Base-by-base conservation (phyloP, 2,113 vertebrate species). In the Urocitellus parryii region DNA sequence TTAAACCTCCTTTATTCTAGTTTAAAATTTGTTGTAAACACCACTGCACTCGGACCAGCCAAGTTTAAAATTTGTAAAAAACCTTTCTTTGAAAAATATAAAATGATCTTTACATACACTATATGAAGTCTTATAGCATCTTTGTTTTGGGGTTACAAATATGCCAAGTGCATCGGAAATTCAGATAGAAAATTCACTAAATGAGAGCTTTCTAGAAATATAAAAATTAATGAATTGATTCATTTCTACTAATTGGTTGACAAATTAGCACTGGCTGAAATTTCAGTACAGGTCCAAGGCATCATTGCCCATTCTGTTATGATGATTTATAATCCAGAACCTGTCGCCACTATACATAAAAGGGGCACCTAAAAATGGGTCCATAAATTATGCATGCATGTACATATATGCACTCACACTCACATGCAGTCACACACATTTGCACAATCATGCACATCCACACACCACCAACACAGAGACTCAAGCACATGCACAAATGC, bases 161-260 rank as follows among this genome's bases (percentile, higher is more conserved):
- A 58, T 82, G 76, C 25, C 29, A 91, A 63, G 22, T 85, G 10
- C 73, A 81, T 81, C 25, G 67, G 88, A 96, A 81, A 94, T 81
- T 91, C 12, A 51, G 51, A 85, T 91, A 93, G 77, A 11, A 45
- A 95, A 95, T 70, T 93, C 48, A 92, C 70, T 83, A 94, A 76
- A 90, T 34, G 17, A 27, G 17, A 76, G 20, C 48, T 91, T 95
- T 92, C 79, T 90, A 24, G n/a, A 94, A 96, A 91, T 42, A 93
- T 45, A 93, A 91, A 84, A 61, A 37, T 51, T 94, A 85, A 70
- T 81, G 11, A 92, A 86, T 18, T 87, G 42, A 45, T 76, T 83
- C 34, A 42, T 78, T 97, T 93, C 32, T 34, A 79, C 3, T 34
- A 94, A 70, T 22, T 84, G 32, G 27, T 56, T 79, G 42, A 83